A percentile compares a stretch with the other conserved stretches of the same genome.
Conservation (phyloP, 2,797 vertebrate species). For the Astyanax mexicanus region DNA sequence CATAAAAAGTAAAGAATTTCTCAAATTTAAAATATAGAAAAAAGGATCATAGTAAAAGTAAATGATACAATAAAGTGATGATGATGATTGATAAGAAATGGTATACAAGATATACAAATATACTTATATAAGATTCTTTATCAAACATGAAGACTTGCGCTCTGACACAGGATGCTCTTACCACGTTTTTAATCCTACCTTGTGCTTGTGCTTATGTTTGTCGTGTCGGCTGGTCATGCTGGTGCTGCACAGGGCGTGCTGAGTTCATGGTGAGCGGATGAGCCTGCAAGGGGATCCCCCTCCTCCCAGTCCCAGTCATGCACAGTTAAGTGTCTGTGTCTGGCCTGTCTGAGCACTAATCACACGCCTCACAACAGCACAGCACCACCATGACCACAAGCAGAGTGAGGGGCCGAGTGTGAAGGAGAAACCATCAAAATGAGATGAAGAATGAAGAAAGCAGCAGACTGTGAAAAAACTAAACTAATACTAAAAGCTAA, state of each 20-base stretch:
- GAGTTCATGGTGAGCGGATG: slow-evolving; percentile 9
- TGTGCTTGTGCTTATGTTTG: background rate
- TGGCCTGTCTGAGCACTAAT: slow-evolving; percentile 4
- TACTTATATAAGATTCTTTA: too few species aligned
- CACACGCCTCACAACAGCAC: slow-evolving; percentile 1
- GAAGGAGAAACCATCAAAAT: background rate
- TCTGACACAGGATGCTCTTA: background rate
- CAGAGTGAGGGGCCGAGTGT: background rate
- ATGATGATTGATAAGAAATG: too few species aligned
- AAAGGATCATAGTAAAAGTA: too few species aligned
- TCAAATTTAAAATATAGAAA: too few species aligned
- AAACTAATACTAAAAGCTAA: too few species aligned
- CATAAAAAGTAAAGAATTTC: too few species aligned
- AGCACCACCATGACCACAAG: background rate
- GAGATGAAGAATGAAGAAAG: background rate
- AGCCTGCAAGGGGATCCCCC: background rate
- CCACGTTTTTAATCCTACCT: background rate
- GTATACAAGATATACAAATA: too few species aligned
- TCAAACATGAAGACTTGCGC: too few species aligned
- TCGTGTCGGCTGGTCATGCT: background rate
- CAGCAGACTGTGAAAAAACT: background rate
- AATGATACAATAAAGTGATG: too few species aligned
- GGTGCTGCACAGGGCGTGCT: background rate
- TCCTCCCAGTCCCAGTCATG: background rate
- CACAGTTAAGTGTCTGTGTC: slow-evolving; percentile 10